These are phyloP conservation scores for Bombus haemorrhoidalis DNA, from an alignment of 1,140 invertebrate genomes.

Conservation along the genomic window DNA sequence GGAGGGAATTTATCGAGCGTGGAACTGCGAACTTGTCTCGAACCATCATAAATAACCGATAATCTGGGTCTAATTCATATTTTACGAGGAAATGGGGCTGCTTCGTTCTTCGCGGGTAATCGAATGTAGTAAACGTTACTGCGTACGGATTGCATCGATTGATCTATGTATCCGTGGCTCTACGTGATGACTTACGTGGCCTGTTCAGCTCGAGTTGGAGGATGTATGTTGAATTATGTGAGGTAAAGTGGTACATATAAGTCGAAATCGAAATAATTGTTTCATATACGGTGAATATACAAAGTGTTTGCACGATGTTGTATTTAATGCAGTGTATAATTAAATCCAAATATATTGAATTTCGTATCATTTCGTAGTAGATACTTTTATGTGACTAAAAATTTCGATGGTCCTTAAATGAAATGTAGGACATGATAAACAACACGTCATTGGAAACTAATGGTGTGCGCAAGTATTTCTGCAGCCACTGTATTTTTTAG, in stretches of 20 bases:
- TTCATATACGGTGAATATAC: neutral
- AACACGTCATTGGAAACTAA: too few relatives aligned
- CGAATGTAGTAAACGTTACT: constrained; percentile 25
- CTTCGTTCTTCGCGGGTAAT: constrained; percentile 47
- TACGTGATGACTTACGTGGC: neutral
- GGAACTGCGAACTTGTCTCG: neutral
- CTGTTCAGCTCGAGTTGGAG: neutral
- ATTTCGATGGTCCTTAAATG: too few relatives aligned
- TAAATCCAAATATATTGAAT: too few relatives aligned
- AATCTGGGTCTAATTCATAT: constrained; percentile 29
- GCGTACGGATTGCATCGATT: neutral
- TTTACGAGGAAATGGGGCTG: neutral
- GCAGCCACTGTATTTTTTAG: too few relatives aligned
- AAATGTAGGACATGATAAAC: too few relatives aligned
- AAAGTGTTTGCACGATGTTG: neutral
- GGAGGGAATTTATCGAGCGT: neutral
- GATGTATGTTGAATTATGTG: neutral
- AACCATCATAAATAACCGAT: constrained; percentile 23
- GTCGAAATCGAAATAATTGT: neutral
- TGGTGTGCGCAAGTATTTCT: too few relatives aligned
- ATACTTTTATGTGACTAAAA: too few relatives aligned
- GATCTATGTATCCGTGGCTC: neutral
- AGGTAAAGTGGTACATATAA: too few relatives aligned
- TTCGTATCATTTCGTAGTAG: too few relatives aligned
- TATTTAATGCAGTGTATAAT: too few relatives aligned